Evolutionary conservation across 2,797 vertebrate species (phyloP).

Genomic region (Selene dorsalis): DNA sequence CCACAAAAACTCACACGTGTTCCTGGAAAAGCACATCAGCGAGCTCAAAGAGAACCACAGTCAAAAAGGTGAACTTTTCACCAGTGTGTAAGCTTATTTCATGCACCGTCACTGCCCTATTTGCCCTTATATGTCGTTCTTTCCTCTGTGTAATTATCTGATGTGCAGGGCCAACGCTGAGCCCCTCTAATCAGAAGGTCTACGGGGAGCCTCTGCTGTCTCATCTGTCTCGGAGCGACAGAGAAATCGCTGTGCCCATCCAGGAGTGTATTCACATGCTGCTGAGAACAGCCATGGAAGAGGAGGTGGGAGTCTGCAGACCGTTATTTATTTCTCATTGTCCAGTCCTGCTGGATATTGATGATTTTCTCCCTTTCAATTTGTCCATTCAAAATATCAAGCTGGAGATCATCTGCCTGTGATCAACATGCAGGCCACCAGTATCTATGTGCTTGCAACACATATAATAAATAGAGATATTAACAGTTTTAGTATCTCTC

Average conservation of each 20-base stretch:
- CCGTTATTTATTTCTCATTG: background rate
- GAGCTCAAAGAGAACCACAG: conserved; percentile 90
- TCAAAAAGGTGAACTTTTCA: conserved; percentile 81
- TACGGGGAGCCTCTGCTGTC: conserved; percentile 88
- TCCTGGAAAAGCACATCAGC: conserved; percentile 86
- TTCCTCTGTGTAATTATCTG: conserved; percentile 4
- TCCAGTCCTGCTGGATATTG: background rate
- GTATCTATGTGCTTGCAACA: background rate
- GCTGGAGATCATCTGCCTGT: too few species aligned
- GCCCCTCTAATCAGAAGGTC: conserved; percentile 79
- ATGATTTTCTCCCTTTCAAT: background rate
- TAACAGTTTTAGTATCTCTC: background rate
- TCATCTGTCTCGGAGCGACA: conserved; percentile 85
- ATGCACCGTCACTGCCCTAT: background rate
- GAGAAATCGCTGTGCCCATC: conserved; percentile 91
- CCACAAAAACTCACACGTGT: conserved; percentile 89
- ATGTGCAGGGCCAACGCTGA: conserved; percentile 64
- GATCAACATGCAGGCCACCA: too few species aligned
- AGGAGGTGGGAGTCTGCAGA: conserved; percentile 86
- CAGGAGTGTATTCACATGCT: conserved; percentile 95
- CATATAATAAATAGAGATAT: background rate
- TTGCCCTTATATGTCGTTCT: conserved; percentile 13
- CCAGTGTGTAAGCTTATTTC: background rate
- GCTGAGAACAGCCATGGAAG: conserved; percentile 89
- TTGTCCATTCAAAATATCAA: background rate